phyloP scores from a whole-genome alignment of 2,888 invertebrate species.

The Aporophyla lueneburgensis region DNA sequence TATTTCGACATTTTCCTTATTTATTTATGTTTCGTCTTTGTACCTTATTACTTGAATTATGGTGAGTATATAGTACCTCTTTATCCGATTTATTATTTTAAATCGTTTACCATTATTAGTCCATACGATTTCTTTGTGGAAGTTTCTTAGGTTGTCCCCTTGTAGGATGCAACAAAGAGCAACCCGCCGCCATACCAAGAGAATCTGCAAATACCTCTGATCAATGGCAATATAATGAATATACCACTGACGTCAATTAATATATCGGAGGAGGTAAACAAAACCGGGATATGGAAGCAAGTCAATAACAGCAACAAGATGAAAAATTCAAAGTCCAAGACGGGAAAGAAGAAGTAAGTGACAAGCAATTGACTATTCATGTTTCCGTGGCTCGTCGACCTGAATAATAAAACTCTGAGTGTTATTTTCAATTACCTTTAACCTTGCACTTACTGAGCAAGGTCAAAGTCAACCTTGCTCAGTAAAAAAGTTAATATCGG shows the following conservation, averaged over 20 bases:
- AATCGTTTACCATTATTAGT: constrained; percentile 40
- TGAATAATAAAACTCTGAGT: constrained; percentile 5
- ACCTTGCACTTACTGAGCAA: not conserved
- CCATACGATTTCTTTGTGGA: constrained; percentile 49
- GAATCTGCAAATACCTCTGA: constrained; percentile 96
- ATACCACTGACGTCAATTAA: constrained; percentile 96
- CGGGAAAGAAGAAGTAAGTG: constrained; percentile 87
- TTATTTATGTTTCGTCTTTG: constrained; percentile 64
- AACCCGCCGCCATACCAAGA: constrained; percentile 90
- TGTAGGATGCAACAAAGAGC: constrained; percentile 87
- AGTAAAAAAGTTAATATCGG: too few species aligned
- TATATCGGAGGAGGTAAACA: constrained; percentile 98
- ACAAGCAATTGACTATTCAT: constrained; percentile 5
- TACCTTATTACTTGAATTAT: constrained; percentile 62
- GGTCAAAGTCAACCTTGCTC: too few species aligned
- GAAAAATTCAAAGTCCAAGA: constrained; percentile 82
- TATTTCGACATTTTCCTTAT: constrained; percentile 71
- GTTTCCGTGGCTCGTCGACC: not conserved
- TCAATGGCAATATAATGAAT: constrained; percentile 97
- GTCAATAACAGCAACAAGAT: constrained; percentile 93
- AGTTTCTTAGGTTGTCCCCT: constrained; percentile 77
- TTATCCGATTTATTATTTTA: constrained; percentile 54
- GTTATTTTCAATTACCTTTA: not conserved
- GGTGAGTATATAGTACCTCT: constrained; percentile 69
- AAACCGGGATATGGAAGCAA: constrained; percentile 98